Percentiles rank a stretch among this genome's conserved stretches.
Conservation (phyloP, 2,113 vertebrate genomes). For the Aplodontia rufa region DNA sequence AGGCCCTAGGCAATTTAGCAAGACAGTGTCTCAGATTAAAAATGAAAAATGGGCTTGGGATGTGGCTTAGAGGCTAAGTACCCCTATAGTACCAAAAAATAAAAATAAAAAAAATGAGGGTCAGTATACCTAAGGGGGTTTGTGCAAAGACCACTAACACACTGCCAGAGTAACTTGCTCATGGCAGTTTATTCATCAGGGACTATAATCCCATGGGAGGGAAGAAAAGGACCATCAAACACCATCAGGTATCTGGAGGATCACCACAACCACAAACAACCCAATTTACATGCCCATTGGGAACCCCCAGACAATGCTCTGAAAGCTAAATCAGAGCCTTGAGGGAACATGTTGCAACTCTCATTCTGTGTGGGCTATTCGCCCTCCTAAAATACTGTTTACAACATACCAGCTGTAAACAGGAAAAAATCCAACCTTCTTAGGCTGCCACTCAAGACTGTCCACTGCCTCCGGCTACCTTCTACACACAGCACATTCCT, state of each 20-base stretch:
- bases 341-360: neutral
- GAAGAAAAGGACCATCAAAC: no score
- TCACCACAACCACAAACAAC: neutral
- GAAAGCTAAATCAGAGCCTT: neutral
- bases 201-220: fast-evolving
- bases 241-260: neutral
- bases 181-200: fast-evolving
- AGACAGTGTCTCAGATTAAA: no score
- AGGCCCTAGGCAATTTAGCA: no score
- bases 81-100: no score
- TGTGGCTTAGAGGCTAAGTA: no score
- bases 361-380: neutral
- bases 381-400: neutral
- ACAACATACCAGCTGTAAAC: neutral
- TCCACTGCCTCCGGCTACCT: neutral
- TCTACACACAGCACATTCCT: neutral
- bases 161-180: neutral
- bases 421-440: neutral
- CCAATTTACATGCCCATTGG: neutral
- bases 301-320: neutral
- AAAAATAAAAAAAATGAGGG: no score
- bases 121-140: no score
- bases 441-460: neutral
- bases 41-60: no score
- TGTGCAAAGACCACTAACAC: neutral